phyloP scores from a whole-genome alignment of 2,888 invertebrate species.

The Imbricaverruca yamaguchii region DNA sequence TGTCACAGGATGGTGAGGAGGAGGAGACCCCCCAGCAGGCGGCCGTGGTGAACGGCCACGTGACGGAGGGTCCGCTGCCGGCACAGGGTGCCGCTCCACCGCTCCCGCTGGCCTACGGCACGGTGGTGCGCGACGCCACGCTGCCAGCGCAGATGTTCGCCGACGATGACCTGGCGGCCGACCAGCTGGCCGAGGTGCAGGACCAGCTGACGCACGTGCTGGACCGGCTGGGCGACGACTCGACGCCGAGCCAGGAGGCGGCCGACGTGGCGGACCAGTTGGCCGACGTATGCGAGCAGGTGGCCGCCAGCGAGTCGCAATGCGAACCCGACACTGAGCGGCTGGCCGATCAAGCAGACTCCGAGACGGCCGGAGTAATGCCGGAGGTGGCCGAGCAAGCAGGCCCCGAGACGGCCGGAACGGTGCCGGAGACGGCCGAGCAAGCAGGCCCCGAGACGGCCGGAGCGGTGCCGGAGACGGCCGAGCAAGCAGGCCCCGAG shows the following conservation, averaged over 20 bases:
- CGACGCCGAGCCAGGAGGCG: not conserved
- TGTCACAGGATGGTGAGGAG: not conserved
- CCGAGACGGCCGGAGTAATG: not conserved
- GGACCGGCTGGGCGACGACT: slow-evolving; percentile 11
- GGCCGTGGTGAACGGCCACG: not conserved
- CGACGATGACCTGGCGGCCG: slow-evolving; percentile 14
- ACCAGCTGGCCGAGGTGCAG: slow-evolving; percentile 13
- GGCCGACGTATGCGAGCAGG: not conserved
- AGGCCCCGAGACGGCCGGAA: not conserved
- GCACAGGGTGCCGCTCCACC: not conserved
- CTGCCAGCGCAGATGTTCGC: slow-evolving; percentile 22
- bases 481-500: not conserved
- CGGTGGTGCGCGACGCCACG: slow-evolving; percentile 18
- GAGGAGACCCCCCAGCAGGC: not conserved
- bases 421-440: not conserved
- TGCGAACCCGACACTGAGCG: too few species aligned
- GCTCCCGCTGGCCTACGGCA: not conserved
- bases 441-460: not conserved
- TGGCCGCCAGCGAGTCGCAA: not conserved
- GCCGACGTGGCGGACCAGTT: not conserved
- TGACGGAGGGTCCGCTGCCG: not conserved
- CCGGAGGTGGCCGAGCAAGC: not conserved
- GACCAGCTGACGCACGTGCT: not conserved
- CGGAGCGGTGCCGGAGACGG: not conserved
- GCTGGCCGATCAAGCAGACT: too few species aligned